Evolutionary conservation across 2,113 vertebrate genomes (phyloP).

Genomic region (Daubentonia madagascariensis): DNA sequence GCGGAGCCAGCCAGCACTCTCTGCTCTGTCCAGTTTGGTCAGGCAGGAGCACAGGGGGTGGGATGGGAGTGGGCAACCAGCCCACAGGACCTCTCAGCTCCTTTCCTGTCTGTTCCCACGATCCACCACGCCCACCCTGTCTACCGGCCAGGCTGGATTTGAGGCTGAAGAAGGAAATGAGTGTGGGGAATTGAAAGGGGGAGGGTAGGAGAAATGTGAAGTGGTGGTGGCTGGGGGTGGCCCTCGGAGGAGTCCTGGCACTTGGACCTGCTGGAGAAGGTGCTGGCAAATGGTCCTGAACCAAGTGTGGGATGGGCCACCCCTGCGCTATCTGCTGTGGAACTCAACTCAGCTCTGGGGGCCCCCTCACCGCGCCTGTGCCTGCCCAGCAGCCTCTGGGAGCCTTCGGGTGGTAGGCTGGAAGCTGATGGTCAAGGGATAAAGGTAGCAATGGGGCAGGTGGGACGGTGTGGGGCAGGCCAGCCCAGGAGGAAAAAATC

Average conservation of each 20-base stretch:
- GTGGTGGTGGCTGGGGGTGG: neutral
- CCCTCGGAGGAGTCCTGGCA: neutral
- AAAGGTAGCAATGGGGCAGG: neutral
- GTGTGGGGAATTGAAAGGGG: neutral
- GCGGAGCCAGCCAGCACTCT: neutral
- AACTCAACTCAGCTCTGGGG: neutral
- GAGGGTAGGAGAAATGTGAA: neutral
- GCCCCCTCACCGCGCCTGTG: rapidly evolving
- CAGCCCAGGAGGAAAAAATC: neutral
- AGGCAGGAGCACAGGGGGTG: neutral
- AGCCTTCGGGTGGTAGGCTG: neutral
- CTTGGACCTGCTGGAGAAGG: neutral
- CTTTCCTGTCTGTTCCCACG: neutral
- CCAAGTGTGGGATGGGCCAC: neutral
- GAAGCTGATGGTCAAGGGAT: neutral
- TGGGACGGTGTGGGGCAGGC: neutral
- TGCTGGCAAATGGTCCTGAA: neutral
- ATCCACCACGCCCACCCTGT: neutral
- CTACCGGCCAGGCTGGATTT: neutral
- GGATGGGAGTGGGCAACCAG: neutral
- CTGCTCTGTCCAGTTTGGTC: neutral
- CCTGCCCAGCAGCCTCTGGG: neutral
- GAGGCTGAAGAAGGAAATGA: neutral
- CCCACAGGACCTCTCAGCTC: neutral
- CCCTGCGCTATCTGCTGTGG: neutral